These are phyloP conservation scores for Oscheius sp. DNA, from an alignment of 2,888 invertebrate genomes.

Conservation along the genomic window DNA sequence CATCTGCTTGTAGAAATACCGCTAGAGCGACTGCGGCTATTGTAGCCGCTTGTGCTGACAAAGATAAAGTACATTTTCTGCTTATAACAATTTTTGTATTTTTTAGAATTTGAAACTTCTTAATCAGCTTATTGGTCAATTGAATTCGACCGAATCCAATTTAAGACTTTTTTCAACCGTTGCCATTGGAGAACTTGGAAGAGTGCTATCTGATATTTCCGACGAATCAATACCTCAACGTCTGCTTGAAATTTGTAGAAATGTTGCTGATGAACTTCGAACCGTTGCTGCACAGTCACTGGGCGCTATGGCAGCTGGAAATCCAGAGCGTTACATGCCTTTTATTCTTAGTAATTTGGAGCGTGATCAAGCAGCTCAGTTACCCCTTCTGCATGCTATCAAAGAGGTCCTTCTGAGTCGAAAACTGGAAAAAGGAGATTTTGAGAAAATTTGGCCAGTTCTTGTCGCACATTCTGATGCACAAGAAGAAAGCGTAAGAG, in stretches of 20 bases:
- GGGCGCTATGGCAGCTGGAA: constrained; percentile 92
- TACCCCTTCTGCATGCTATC: constrained; percentile 91
- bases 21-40: constrained; percentile 95
- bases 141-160: constrained; percentile 33
- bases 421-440: constrained; percentile 12
- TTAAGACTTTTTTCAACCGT: constrained; percentile 83
- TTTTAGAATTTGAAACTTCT: constrained; percentile 42
- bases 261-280: constrained; percentile 91
- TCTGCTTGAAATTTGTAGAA: constrained; percentile 33
- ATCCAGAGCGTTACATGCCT: constrained; percentile 87
- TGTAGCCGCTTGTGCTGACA: constrained; percentile 73
- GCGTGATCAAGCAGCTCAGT: constrained; percentile 91
- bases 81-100: background rate
- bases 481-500: constrained; percentile 91
- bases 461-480: constrained; percentile 94
- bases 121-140: constrained; percentile 46
- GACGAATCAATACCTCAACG: no score
- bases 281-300: constrained; percentile 95
- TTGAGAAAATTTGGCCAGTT: constrained; percentile 74
- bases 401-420: constrained; percentile 81
- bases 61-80: background rate
- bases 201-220: constrained; percentile 51
- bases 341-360: constrained; percentile 90
- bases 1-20: constrained; percentile 87
- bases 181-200: constrained; percentile 94